Evolutionary conservation across 1,140 invertebrate genomes (phyloP), one percentile per base, ranked within the genome.

Genomic region (Drosophila repletoides): DNA sequence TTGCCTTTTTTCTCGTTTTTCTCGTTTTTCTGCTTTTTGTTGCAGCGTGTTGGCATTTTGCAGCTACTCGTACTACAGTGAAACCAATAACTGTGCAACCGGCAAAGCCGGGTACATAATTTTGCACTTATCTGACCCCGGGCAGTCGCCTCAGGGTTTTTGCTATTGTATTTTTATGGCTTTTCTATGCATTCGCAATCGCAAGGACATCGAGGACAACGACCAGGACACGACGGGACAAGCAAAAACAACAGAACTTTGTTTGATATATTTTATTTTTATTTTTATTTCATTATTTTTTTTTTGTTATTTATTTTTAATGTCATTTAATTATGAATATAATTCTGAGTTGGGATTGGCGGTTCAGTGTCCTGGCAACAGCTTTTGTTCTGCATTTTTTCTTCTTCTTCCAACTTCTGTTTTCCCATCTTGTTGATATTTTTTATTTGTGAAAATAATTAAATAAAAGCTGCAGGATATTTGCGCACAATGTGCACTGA

Each of bases 71-170:
- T n/a, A 22, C 14, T 56, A 64, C 31, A 56, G 52, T 58, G 28
- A 24, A 15, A 14, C 43, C 28, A 38, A 31, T 10, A 40, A 14
- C 31, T 28, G 48, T 65, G 41, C 33, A 43, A 49, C 28, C 48
- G 48, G 38, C 52, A 17, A 5, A 22, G 24, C 14, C 41, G 31
- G 49, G 38, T 65, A 83, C 79, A 83, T 83, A 77, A 84, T 77
- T 83, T 66, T 77, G 77, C 79, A 83, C 79, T 83, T 83, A 83
- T 83, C 79, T 83, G 77, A 77, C 56, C 79, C 77, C 70, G 43
- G 59, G 66, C 73, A 66, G 43, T 55, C 29, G 24, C 22, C 49
- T 22, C 60, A n/a, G 45, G 31, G 48, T 31, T 60, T 58, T 69
- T 72, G 63, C 56, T 63, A 65, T 70, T 77, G 58, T 77, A 29